phyloP scores from a whole-genome alignment of 2,797 vertebrate species.

The Xenopus petersii region DNA sequence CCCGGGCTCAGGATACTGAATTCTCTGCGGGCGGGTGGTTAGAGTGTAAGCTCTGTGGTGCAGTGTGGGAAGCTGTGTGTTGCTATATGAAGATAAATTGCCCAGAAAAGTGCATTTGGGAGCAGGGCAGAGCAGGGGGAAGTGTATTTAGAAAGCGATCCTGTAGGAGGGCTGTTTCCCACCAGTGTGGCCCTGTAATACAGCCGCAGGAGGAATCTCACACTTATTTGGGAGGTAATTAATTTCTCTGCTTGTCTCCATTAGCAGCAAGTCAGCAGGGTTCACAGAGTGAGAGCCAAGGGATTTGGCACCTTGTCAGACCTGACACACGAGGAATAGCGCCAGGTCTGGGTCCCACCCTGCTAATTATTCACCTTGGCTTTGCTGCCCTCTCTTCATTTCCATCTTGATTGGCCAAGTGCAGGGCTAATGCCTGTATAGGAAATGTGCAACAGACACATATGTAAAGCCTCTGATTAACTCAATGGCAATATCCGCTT shows the following conservation, averaged over 20 bases:
- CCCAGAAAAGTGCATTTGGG: too few species aligned
- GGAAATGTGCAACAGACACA: constrained; percentile 53
- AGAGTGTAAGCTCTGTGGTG: too few species aligned
- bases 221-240: constrained; percentile 72
- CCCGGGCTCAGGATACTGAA: too few species aligned
- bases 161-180: too few species aligned
- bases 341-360: constrained; percentile 62
- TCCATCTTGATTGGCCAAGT: constrained; percentile 66
- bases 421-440: constrained; percentile 54
- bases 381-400: constrained; percentile 61
- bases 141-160: too few species aligned
- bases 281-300: constrained; percentile 67
- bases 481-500: too few species aligned
- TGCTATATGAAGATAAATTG: too few species aligned
- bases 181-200: too few species aligned
- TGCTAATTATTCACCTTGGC: constrained; percentile 62
- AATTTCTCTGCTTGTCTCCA: constrained; percentile 68
- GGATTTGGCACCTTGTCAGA: constrained; percentile 74
- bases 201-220: constrained; percentile 52
- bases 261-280: constrained; percentile 70
- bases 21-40: too few species aligned
- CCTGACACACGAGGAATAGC: constrained; percentile 58
- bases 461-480: too few species aligned
- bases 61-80: too few species aligned
- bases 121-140: too few species aligned